Conservation (phyloP, 2,888 invertebrate species). For the Parnassius orleans region DNA sequence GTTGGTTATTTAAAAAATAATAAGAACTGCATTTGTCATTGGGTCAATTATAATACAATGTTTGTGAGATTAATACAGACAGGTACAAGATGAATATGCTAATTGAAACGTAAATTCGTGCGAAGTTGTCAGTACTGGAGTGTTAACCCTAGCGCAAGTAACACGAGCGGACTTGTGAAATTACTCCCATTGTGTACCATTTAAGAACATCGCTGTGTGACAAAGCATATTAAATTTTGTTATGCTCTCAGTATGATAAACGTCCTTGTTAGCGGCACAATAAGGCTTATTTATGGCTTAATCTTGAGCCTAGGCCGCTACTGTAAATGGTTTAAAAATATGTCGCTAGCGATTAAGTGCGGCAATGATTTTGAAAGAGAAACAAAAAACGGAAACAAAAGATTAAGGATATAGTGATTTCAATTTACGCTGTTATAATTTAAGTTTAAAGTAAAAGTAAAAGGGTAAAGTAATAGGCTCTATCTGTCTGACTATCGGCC, state of each 20-base stretch:
- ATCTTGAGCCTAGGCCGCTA: conserved; percentile 32
- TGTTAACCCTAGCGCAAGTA: conserved; percentile 17
- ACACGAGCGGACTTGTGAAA: conserved; percentile 21
- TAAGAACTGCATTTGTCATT: too few species aligned
- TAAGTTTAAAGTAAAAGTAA: too few species aligned
- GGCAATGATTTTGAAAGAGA: too few species aligned
- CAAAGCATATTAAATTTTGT: conserved; percentile 35
- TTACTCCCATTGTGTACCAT: conserved; percentile 29
- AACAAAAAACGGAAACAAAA: too few species aligned
- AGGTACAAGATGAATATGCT: conserved; percentile 1
- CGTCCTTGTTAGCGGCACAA: conserved; percentile 44
- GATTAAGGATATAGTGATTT: too few species aligned
- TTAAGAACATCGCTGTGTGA: conserved; percentile 34
- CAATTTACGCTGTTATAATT: too few species aligned
- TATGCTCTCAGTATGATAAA: conserved; percentile 41
- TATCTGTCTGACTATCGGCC: too few species aligned
- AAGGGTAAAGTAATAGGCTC: too few species aligned
- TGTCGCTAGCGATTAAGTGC: neutral
- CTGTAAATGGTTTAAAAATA: conserved; percentile 16
- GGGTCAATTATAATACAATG: too few species aligned
- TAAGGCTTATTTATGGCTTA: conserved; percentile 44
- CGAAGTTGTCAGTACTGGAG: conserved; percentile 16
- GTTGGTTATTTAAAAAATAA: too few species aligned
- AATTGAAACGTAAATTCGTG: conserved; percentile 14
- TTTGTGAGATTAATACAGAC: neutral